Base-by-base conservation (phyloP, 1,140 invertebrate genomes). In the Proctacanthus coquilletti region DNA sequence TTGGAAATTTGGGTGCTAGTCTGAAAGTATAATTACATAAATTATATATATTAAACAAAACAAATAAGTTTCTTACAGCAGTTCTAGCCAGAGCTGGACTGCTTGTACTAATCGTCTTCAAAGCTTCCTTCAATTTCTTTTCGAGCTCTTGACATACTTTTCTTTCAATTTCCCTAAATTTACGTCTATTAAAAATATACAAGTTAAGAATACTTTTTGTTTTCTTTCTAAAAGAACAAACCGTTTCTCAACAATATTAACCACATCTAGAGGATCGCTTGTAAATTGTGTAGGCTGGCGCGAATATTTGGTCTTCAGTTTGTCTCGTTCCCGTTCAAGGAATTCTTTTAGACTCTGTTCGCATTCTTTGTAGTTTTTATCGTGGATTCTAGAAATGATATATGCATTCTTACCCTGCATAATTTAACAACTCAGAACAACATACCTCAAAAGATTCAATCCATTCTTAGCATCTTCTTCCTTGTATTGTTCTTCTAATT, bases 321-420 rank as follows among this genome's bases (percentile, higher is more conserved):
- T 58, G 29, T 49, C 43, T 15, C 53, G 46, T 36, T 59, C 56
- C 11, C 34, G 42, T 21, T 59, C 49, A 0, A 59, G 47, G 43
- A 59, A 59, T 35, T 56, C 49, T 43, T 56, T 56, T 15, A 59
- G 40, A 38, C 48, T 45, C 33, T 53, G 51, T 34, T 59, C 56
- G 42, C 56, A 59, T 21, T 51, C 49, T 13, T 52, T 53, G 52
- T 53, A 59, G 15, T 59, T 52, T 21, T 56, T 51, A 32, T 56
- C 52, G 27, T 53, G 42, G 13, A 55, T 55, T 34, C 52, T 55
- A 25, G n/a, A 25, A 8, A 25, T 25, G 8, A n/a, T 25, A 25
- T 25, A 25, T 25, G 23, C 8, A 25, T 9, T 25, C n/a, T 25
- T 8, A 25, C n/a, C 30, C 11, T 11, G 27, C 15, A 29, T 29